A percentile compares a stretch with the other conserved stretches of the same genome.
phyloP scores from a whole-genome alignment of 1,140 invertebrate genomes.

The Drosophila arizonae region DNA sequence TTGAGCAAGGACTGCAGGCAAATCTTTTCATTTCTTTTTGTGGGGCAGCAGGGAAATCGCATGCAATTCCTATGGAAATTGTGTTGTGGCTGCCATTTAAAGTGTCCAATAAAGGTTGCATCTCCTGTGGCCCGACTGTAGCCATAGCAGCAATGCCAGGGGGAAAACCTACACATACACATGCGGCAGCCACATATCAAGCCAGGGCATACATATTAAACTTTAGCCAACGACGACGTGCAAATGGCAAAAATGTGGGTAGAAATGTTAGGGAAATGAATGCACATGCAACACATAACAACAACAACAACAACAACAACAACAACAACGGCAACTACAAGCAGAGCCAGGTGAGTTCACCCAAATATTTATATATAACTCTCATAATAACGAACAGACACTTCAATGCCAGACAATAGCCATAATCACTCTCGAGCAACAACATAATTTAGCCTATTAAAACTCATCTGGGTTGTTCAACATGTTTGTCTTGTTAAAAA shows the following conservation, averaged over 20 bases:
- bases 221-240: constrained; percentile 16
- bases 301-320: background rate
- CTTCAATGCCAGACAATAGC: background rate
- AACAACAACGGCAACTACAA: background rate
- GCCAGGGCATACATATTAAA: constrained; percentile 30
- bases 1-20: constrained; percentile 14
- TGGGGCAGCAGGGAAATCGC: background rate
- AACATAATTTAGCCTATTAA: constrained; percentile 23
- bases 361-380: too few species aligned
- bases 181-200: constrained; percentile 19
- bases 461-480: constrained; percentile 5
- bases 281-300: background rate
- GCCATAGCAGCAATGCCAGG: constrained; percentile 8
- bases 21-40: constrained; percentile 25
- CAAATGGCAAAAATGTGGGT: constrained; percentile 13
- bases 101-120: constrained; percentile 67
- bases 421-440: background rate
- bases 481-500: constrained; percentile 8
- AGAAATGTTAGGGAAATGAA: constrained; percentile 4
- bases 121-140: background rate
- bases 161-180: constrained; percentile 22
- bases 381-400: background rate
- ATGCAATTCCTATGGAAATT: constrained; percentile 43
- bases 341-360: background rate
- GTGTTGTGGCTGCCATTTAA: constrained; percentile 47